phyloP scores from a whole-genome alignment of 2,888 invertebrate species.

The Mylabris sibirica region DNA sequence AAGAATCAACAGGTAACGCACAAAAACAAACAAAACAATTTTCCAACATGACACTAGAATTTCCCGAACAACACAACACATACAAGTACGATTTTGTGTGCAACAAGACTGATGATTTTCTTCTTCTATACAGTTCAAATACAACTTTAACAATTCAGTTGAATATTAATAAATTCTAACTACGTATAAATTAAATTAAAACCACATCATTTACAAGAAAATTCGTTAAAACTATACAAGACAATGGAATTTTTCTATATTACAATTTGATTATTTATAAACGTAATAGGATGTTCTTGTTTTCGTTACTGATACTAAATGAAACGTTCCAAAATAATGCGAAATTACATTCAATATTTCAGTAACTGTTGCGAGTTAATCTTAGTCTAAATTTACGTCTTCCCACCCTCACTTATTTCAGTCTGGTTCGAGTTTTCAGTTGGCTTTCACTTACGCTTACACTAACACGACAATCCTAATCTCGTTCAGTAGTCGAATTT shows the following conservation, averaged over 20 bases:
- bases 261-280: not conserved
- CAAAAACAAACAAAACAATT: conserved; percentile 27
- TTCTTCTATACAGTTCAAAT: not conserved
- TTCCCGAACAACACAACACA: conserved; percentile 1
- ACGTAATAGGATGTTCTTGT: conserved; percentile 37
- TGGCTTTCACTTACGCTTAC: conserved; percentile 33
- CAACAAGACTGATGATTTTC: not conserved
- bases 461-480: not conserved
- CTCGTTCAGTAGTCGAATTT: conserved; percentile 8
- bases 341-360: conserved; percentile 58
- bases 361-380: conserved; percentile 58
- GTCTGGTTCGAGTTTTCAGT: conserved; percentile 49
- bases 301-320: conserved; percentile 46
- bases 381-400: conserved; percentile 59
- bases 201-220: not conserved
- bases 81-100: not conserved
- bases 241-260: not conserved
- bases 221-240: not conserved
- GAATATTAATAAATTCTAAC: not conserved
- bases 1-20: conserved; percentile 35
- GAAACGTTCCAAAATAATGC: conserved; percentile 55
- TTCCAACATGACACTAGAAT: conserved; percentile 16
- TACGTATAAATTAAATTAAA: not conserved
- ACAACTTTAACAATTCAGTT: not conserved
- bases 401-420: conserved; percentile 59